Evolutionary conservation across 2,113 vertebrate genomes (phyloP), one percentile per base, ranked within the genome.

Genomic region (Phylloscopus trochiloides): DNA sequence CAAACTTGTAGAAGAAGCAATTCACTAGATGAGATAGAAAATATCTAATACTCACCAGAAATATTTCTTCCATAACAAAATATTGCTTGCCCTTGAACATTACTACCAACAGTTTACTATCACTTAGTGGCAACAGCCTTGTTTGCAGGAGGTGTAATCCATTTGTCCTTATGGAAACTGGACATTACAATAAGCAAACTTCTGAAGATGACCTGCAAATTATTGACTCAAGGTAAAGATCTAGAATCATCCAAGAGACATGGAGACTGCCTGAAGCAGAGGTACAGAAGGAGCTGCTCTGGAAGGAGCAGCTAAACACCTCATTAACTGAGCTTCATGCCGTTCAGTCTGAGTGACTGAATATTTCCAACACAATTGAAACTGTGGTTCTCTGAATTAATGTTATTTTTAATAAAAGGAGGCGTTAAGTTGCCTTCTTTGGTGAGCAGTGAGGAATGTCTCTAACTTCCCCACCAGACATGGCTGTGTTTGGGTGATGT

Each of bases 361-460:
- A 6, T 93, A 38, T 96, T 97, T 95, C 95, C 94, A 96, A 96
- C 93, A 97, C 94, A 95, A 95, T 88, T 96, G 93, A 79, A 93
- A 62, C 85, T 36, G 65, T 93, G 67, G 54, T 70, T 88, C 87
- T 88, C 74, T 74, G 90, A 90, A 95, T 94, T 96, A 82, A 95
- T 95, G 95, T 92, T 94, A 76, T 93, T 96, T 97, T 90, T 95
- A 96, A 96, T 97, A 95, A 95, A 92, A 92, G 82, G 75, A 96
- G 94, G 92, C 47, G 36, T 83, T 90, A 88, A 96, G 83, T 80
- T 95, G 92, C 95, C 93, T 94, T 88, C 93, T 96, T 92, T 88
- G 77, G 92, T 96, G 95, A 91, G 90, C 74, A 86, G 15, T 91
- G 81, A 72, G 87, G 94, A 96, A 96, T 88, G 88, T 88, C 83